Percentiles rank a stretch among this genome's conserved stretches.
phyloP scores from a whole-genome alignment of 2,797 vertebrate species.

The Onychomys arenicola region DNA sequence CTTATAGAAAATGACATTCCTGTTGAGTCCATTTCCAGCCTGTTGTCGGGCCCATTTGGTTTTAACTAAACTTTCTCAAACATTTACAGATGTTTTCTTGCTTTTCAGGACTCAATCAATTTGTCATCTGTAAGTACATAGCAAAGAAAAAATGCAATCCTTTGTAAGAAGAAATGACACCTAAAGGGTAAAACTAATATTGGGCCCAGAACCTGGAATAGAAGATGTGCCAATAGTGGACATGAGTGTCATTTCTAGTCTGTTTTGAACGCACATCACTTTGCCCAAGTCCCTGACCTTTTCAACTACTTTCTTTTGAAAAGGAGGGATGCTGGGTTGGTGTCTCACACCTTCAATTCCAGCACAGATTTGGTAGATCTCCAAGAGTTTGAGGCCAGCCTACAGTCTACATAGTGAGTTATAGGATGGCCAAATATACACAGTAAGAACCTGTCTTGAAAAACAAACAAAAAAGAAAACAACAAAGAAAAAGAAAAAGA shows the following conservation, averaged over 20 bases:
- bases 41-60: background rate
- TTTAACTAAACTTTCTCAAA: background rate
- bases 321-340: background rate
- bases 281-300: background rate
- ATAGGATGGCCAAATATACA: background rate
- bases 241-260: background rate
- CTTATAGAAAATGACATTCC: background rate
- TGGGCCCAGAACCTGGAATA: background rate
- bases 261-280: fast-evolving
- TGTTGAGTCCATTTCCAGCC: background rate
- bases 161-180: fast-evolving
- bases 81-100: background rate
- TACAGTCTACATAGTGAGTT: background rate
- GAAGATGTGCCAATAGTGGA: background rate
- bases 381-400: background rate
- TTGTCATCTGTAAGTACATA: background rate
- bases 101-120: background rate
- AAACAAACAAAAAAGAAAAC: background rate
- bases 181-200: background rate
- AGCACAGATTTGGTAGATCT: background rate
- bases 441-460: background rate
- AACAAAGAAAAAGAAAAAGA: background rate
- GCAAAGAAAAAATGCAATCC: background rate
- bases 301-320: background rate
- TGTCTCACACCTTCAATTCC: background rate